Percentiles rank a stretch among this genome's conserved stretches.
Conservation (phyloP, 2,113 vertebrate species). For the Cebus imitator region DNA sequence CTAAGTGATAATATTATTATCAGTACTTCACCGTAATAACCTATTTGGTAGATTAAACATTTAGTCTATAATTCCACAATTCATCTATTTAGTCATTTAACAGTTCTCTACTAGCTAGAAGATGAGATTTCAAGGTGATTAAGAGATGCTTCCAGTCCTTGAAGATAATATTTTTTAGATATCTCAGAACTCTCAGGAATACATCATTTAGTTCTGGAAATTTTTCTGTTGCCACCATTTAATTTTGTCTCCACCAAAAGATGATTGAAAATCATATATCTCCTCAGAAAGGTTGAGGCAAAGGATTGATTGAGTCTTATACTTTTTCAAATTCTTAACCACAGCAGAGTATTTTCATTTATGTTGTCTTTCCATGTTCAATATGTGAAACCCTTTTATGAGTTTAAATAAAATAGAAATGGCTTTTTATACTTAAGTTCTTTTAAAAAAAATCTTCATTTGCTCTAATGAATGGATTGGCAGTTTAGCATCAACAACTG, state of each 20-base stretch:
- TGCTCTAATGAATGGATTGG: conserved; percentile 49
- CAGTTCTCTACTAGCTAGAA: background rate
- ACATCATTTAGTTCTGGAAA: background rate
- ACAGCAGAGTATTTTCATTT: conserved; percentile 7
- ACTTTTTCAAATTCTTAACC: conserved; percentile 2
- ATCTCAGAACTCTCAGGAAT: background rate
- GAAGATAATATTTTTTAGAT: background rate
- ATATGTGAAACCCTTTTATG: conserved; percentile 18
- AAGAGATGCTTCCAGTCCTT: background rate
- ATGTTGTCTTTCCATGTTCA: conserved; percentile 35
- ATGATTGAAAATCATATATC: background rate
- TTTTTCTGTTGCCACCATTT: background rate
- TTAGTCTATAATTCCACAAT: background rate
- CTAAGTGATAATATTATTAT: background rate
- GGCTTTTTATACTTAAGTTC: conserved; percentile 21
- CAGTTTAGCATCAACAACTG: conserved; percentile 54
- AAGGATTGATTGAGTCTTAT: background rate
- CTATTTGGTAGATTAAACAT: background rate
- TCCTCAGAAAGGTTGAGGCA: background rate
- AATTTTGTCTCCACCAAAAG: conserved; percentile 12
- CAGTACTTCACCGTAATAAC: background rate
- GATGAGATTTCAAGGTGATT: background rate
- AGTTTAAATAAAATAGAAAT: conserved; percentile 33
- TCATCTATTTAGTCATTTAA: background rate
- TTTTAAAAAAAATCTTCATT: conserved; percentile 52